Evolutionary conservation across 2,797 vertebrate species (phyloP), one percentile per base, ranked within the genome.

Genomic region (Mormyrus hasselquistii): DNA sequence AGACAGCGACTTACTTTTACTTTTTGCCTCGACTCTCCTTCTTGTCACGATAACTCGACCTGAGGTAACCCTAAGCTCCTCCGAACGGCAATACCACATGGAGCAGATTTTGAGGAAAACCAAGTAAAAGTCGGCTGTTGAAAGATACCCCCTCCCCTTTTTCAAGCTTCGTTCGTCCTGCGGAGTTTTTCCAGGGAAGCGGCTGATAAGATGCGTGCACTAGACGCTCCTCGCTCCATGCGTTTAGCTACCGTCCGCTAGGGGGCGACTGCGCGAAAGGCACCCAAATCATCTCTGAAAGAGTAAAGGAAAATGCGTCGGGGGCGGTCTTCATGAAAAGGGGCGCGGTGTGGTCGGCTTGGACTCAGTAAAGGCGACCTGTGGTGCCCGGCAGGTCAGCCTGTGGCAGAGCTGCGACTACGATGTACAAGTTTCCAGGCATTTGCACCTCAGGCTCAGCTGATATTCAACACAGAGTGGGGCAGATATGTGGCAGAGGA

Each of bases 1-100:
- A n/a, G 7, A 19, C 76, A 44, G 76, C 76, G 16, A 82, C 76
- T 82, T 82, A 82, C 76, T 82, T 44, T 82, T 82, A 82, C 76
- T 82, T 82, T 82, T 82, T 22, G 41, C 76, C 7, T 47, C 41
- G 76, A 82, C 76, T 82, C 76, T 82, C 41, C 76, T 47, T 82
- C 76, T 82, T n/a, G 38, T 16, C 76, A 47, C 41, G 14, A 8
- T 19, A 44, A 47, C 76, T 44, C 76, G 19, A 10, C 76, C 41
- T 47, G 41, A 82, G 5, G 76, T 82, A n/a, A 44, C 19, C 76
- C 41, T n/a, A 82, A 10, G 19, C 19, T 82, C 76, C 41, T 9
- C 41, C 16, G 16, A n/a, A 47, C 19, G 38, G 19, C 2, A 44
- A n/a, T 9, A 41, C 38, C 76, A 19, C 16, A 82, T 9, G 76